Evolutionary conservation across 1,140 invertebrate species (phyloP).

Genomic region (Ephestia elutella): DNA sequence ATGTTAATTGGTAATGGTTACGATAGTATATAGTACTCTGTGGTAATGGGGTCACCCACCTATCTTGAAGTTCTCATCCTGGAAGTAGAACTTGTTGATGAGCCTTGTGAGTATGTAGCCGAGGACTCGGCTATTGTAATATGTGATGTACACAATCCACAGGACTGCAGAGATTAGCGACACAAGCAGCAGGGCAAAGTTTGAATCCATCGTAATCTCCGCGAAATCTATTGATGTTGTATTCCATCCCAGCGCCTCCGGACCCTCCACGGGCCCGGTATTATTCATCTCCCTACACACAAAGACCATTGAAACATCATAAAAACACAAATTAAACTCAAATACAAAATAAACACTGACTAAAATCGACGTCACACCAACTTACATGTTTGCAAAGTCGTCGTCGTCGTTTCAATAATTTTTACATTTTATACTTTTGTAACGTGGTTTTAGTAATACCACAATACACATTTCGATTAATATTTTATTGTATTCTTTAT

Average conservation of each 20-base stretch:
- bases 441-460: slow-evolving; percentile 12
- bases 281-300: slow-evolving; percentile 55
- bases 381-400: slow-evolving; percentile 6
- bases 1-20: background rate
- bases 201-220: slow-evolving; percentile 87
- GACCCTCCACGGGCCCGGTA: slow-evolving; percentile 52
- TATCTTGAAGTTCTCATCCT: slow-evolving; percentile 91
- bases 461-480: slow-evolving; percentile 39
- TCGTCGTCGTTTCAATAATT: slow-evolving; percentile 22
- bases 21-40: too few relatives aligned
- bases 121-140: slow-evolving; percentile 94
- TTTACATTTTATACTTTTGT: slow-evolving; percentile 49
- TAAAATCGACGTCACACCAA: background rate
- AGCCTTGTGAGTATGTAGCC: slow-evolving; percentile 93
- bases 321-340: slow-evolving; percentile 38
- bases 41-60: slow-evolving; percentile 77
- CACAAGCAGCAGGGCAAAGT: slow-evolving; percentile 84
- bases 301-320: slow-evolving; percentile 21
- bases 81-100: slow-evolving; percentile 90
- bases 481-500: slow-evolving; percentile 25
- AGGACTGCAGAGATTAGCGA: slow-evolving; percentile 86
- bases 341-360: background rate
- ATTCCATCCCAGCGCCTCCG: slow-evolving; percentile 75
- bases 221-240: slow-evolving; percentile 76
- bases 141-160: slow-evolving; percentile 96